phyloP scores from a whole-genome alignment of 2,113 vertebrate species.

The Anolis carolinensis region DNA sequence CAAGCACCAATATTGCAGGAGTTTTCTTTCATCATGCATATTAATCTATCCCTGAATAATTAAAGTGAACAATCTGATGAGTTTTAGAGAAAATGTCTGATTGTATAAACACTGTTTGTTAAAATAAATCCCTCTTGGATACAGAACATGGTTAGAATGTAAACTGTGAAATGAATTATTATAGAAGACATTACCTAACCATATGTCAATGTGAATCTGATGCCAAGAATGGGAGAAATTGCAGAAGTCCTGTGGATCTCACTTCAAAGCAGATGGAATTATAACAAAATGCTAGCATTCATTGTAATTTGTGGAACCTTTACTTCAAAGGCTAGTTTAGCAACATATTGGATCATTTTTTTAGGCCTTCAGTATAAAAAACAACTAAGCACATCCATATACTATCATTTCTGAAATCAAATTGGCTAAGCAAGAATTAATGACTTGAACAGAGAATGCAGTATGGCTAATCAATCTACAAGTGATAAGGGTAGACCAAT shows the following conservation, averaged over 20 bases:
- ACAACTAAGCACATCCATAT: neutral
- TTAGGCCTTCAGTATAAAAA: neutral
- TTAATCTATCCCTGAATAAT: slow-evolving; percentile 10
- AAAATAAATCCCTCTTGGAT: slow-evolving; percentile 1
- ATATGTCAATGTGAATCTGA: slow-evolving; percentile 2
- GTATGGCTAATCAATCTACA: neutral
- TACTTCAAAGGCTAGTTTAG: neutral
- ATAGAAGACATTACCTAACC: slow-evolving; percentile 1
- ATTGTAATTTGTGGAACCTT: slow-evolving; percentile 3
- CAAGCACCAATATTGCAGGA: neutral
- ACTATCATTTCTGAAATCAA: neutral
- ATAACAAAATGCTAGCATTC: slow-evolving; percentile 3
- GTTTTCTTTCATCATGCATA: neutral
- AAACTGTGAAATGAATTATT: slow-evolving; percentile 33
- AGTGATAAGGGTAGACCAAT: too few relatives aligned
- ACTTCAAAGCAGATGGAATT: slow-evolving; percentile 30
- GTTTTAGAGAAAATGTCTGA: slow-evolving; percentile 15
- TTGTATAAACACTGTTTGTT: slow-evolving; percentile 14
- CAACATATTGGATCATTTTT: neutral
- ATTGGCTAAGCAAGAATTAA: neutral
- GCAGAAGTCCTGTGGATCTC: neutral
- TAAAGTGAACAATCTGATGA: slow-evolving; percentile 22
- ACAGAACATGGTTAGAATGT: neutral
- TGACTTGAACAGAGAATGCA: neutral
- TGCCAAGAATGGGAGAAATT: slow-evolving; percentile 18